Evolutionary conservation across 1,140 invertebrate species (phyloP).

Genomic region (Trypoxylus dichotomus): DNA sequence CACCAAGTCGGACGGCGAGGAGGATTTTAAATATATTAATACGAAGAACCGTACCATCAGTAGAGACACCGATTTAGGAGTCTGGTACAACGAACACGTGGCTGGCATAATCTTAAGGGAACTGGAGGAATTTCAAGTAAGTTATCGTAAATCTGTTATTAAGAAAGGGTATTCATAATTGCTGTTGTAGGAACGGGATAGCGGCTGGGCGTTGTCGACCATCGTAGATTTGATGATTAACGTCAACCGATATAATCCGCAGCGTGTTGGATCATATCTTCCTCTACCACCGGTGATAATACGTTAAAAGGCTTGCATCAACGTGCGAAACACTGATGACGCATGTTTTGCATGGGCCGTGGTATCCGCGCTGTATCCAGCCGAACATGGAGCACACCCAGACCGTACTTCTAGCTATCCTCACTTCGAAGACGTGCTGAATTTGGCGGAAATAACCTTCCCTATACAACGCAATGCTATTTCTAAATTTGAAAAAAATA

Average conservation of each 20-base stretch:
- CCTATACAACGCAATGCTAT: not conserved
- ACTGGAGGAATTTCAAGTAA: too few relatives aligned
- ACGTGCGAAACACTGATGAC: constrained; percentile 45
- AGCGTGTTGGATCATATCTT: constrained; percentile 40
- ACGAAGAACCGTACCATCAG: too few relatives aligned
- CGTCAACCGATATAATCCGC: constrained; percentile 28
- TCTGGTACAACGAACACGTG: too few relatives aligned
- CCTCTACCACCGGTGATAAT: constrained; percentile 41
- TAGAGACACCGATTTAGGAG: too few relatives aligned
- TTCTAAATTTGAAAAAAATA: constrained; percentile 4
- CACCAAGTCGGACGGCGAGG: too few relatives aligned
- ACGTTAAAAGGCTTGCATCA: constrained; percentile 45
- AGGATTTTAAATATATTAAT: too few relatives aligned
- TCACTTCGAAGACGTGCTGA: not conserved
- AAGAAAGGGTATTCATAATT: not conserved
- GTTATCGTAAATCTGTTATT: too few relatives aligned
- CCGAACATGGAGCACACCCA: not conserved
- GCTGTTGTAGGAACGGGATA: not conserved
- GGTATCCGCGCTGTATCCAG: constrained; percentile 38
- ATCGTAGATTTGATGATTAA: too few relatives aligned
- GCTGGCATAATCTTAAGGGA: too few relatives aligned
- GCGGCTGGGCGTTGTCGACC: not conserved
- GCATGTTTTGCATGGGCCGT: constrained; percentile 46
- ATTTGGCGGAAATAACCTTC: not conserved
- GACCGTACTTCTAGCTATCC: not conserved